phyloP scores from a whole-genome alignment of 1,140 invertebrate species.

The Heliothis virescens region DNA sequence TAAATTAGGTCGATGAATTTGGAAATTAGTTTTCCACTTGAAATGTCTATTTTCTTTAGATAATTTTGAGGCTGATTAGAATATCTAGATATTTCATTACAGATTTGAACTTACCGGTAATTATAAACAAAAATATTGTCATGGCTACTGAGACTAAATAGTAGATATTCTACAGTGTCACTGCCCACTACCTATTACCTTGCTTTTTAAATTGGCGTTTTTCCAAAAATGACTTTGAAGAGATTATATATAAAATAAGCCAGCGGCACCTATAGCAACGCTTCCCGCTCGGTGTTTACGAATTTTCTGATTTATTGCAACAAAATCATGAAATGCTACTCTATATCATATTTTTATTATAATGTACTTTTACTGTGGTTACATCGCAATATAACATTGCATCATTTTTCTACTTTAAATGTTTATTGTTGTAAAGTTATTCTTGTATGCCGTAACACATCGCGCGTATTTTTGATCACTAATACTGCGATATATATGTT shows the following conservation, averaged over 20 bases:
- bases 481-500: neutral
- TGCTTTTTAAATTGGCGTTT: constrained; percentile 50
- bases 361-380: neutral
- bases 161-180: constrained; percentile 49
- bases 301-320: constrained; percentile 50
- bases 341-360: neutral
- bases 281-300: constrained; percentile 16
- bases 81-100: neutral
- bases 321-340: constrained; percentile 30
- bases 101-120: neutral
- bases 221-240: constrained; percentile 50
- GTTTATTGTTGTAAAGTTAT: constrained; percentile 25
- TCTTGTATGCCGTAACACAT: constrained; percentile 3
- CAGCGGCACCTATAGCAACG: constrained; percentile 15
- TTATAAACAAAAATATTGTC: constrained; percentile 24
- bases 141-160: constrained; percentile 21
- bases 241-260: constrained; percentile 47
- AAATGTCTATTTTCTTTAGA: neutral
- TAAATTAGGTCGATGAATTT: neutral
- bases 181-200: constrained; percentile 45
- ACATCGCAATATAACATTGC: neutral
- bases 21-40: neutral
- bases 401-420: constrained; percentile 4
- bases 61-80: neutral
- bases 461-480: constrained; percentile 5